Evolutionary conservation across 2,888 invertebrate species (phyloP).

Genomic region (Villa cingulata): DNA sequence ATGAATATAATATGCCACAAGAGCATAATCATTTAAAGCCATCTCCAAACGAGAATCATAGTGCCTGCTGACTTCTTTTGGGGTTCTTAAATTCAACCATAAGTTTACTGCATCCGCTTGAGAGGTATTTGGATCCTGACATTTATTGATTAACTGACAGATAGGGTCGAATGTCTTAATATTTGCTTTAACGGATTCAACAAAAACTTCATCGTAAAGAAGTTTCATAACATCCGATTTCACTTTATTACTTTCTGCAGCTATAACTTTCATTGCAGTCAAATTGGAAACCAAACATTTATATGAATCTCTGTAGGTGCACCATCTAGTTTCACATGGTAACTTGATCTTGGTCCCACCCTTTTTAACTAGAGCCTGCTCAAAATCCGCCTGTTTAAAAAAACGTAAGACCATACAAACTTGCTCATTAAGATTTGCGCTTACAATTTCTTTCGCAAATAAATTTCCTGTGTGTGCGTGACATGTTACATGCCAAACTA

Average conservation of each 20-base stretch:
- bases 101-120: no score
- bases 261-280: no score
- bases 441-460: constrained; percentile 13
- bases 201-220: constrained; percentile 2
- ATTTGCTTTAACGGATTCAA: constrained; percentile 1
- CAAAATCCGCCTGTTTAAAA: background rate
- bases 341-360: background rate
- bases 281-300: background rate
- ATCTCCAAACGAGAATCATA: no score
- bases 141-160: background rate
- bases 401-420: background rate
- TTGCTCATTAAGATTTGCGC: constrained; percentile 5
- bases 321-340: constrained; percentile 3
- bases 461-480: constrained; percentile 13
- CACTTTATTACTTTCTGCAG: constrained; percentile 1
- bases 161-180: constrained; percentile 2
- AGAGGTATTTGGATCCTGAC: no score
- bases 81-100: no score
- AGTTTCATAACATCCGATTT: constrained; percentile 3
- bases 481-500: constrained; percentile 13
- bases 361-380: background rate
- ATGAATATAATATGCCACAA: no score
- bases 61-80: no score
- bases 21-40: no score
- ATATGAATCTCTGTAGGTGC: background rate